phyloP scores from a whole-genome alignment of 2,113 vertebrate species.

The Rattus rattus region DNA sequence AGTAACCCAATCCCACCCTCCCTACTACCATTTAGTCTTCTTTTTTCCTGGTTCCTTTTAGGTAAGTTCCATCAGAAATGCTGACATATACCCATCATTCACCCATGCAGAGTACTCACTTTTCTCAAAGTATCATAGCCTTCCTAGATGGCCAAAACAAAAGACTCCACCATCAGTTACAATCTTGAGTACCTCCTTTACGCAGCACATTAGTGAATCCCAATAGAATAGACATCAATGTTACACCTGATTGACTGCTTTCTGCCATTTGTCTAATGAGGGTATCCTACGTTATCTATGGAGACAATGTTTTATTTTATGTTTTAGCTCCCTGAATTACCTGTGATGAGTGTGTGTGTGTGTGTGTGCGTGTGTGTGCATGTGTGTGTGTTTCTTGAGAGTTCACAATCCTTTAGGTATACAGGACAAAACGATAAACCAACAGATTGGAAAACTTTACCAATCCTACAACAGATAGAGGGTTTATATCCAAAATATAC shows the following conservation, averaged over 20 bases:
- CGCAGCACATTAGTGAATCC: neutral
- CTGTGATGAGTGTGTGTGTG: neutral
- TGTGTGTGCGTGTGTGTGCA: neutral
- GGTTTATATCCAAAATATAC: no score
- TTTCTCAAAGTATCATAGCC: neutral
- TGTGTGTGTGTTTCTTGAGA: neutral
- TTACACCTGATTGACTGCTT: neutral
- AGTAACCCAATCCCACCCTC: neutral
- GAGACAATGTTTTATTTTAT: neutral
- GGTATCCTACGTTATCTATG: neutral
- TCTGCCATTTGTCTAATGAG: neutral
- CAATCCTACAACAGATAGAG: no score
- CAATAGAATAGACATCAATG: neutral
- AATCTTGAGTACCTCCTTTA: neutral
- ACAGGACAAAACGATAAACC: no score
- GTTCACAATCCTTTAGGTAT: slow-evolving; percentile 5
- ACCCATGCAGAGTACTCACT: neutral
- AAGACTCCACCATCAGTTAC: neutral
- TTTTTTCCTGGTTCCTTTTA: neutral
- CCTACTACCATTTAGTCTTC: neutral
- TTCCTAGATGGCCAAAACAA: neutral
- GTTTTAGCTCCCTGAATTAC: neutral
- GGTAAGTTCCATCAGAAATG: neutral
- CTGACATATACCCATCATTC: neutral
- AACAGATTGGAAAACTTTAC: no score